Percentiles rank a stretch among this genome's conserved stretches.
These are phyloP conservation scores for Euplexia lucipara DNA, from an alignment of 2,888 invertebrate genomes.

Conservation along the genomic window DNA sequence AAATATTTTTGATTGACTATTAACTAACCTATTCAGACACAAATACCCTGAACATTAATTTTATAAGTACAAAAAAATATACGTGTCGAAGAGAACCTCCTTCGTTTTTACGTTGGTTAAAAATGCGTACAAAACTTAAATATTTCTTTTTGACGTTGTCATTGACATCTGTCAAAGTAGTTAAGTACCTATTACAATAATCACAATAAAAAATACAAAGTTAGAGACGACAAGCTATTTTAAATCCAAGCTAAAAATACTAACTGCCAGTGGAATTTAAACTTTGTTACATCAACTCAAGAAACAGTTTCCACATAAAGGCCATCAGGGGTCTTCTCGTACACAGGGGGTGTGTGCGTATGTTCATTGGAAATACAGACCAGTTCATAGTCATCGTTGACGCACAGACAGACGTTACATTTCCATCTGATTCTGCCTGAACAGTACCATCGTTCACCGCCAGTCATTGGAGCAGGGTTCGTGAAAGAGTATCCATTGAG, in stretches of 20 bases:
- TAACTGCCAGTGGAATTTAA: slow-evolving; percentile 12
- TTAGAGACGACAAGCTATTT: background rate
- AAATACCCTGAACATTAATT: slow-evolving; percentile 58
- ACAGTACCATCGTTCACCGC: slow-evolving; percentile 87
- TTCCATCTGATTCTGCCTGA: slow-evolving; percentile 82
- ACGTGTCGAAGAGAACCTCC: too few species aligned
- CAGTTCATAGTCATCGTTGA: slow-evolving; percentile 87
- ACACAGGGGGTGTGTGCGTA: slow-evolving; percentile 81
- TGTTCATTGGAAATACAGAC: slow-evolving; percentile 85
- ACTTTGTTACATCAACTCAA: slow-evolving; percentile 14
- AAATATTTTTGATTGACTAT: slow-evolving; percentile 24
- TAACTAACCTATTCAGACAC: slow-evolving; percentile 24
- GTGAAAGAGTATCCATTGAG: slow-evolving; percentile 85
- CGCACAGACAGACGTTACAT: slow-evolving; percentile 84
- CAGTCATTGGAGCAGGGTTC: slow-evolving; percentile 84
- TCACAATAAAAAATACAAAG: slow-evolving; percentile 1
- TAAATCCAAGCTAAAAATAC: background rate
- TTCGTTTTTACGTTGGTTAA: too few species aligned
- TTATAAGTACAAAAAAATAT: slow-evolving; percentile 26
- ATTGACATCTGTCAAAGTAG: slow-evolving; percentile 7
- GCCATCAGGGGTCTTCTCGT: slow-evolving; percentile 81
- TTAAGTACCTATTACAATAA: background rate
- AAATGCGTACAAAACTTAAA: too few species aligned
- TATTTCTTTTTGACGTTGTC: background rate
- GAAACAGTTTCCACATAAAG: slow-evolving; percentile 76